phyloP scores from a whole-genome alignment of 2,888 invertebrate species.

The Drosophila gaucha region DNA sequence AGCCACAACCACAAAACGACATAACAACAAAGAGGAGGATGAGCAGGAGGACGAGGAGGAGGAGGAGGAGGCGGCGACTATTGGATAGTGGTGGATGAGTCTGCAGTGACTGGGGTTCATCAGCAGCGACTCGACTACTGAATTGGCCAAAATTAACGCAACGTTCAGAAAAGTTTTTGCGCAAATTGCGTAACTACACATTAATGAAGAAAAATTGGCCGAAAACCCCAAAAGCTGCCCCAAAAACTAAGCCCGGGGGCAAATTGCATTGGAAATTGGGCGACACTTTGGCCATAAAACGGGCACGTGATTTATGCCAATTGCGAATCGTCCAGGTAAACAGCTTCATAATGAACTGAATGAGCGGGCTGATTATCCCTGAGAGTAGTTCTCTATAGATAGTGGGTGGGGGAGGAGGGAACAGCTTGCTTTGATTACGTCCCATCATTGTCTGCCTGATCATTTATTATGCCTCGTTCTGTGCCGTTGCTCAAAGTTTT shows the following conservation, averaged over 20 bases:
- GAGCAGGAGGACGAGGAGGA: conserved; percentile 9
- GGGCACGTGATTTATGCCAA: conserved; percentile 74
- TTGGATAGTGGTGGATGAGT: background rate
- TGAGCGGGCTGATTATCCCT: conserved; percentile 35
- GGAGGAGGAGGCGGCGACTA: conserved; percentile 6
- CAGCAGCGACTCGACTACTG: conserved; percentile 37
- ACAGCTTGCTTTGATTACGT: conserved; percentile 58
- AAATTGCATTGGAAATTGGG: conserved; percentile 68
- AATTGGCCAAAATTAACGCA: conserved; percentile 80
- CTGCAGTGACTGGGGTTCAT: conserved; percentile 27
- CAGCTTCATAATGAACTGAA: conserved; percentile 71
- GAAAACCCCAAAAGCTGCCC: background rate
- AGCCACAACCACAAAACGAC: conserved; percentile 66
- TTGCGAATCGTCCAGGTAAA: conserved; percentile 72
- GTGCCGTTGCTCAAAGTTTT: conserved; percentile 31
- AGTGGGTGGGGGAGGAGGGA: background rate
- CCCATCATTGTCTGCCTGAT: conserved; percentile 46
- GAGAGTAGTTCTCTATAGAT: conserved; percentile 13
- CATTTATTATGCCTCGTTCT: conserved; percentile 56
- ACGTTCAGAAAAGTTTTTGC: conserved; percentile 63
- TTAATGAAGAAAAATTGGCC: conserved; percentile 76
- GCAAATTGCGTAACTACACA: conserved; percentile 78
- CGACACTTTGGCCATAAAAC: conserved; percentile 76
- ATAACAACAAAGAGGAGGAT: conserved; percentile 55
- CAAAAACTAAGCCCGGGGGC: conserved; percentile 27